These are phyloP conservation scores for Crocodylus rhombifer DNA, from an alignment of 2,797 vertebrate genomes.

Conservation along the genomic window DNA sequence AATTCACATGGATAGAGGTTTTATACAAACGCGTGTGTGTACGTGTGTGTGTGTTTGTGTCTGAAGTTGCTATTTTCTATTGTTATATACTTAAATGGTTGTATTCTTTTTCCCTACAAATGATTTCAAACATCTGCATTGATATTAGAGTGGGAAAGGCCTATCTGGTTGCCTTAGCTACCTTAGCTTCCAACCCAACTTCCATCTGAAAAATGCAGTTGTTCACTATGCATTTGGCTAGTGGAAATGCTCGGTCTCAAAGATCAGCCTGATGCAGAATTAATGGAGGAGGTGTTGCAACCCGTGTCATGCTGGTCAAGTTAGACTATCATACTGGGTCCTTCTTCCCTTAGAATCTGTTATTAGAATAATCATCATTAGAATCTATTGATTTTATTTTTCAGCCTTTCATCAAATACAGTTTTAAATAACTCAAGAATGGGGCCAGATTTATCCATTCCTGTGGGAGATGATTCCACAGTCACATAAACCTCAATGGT, in stretches of 20 bases:
- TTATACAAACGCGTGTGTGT: background rate
- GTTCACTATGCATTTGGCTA: background rate
- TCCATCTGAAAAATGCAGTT: too few relatives aligned
- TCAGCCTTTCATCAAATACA: background rate
- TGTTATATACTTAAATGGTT: slow-evolving; percentile 39
- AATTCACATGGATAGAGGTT: slow-evolving; percentile 69
- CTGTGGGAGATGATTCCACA: background rate
- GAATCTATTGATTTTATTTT: background rate
- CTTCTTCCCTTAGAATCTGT: background rate
- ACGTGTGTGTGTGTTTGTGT: background rate
- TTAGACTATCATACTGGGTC: background rate
- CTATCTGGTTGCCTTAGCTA: background rate
- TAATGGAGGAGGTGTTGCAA: background rate
- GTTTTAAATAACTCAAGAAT: background rate
- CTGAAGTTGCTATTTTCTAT: slow-evolving; percentile 50
- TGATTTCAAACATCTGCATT: background rate
- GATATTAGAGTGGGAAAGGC: slow-evolving; percentile 15
- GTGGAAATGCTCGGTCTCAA: background rate
- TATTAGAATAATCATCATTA: too few relatives aligned
- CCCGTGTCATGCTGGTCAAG: background rate
- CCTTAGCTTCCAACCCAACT: background rate
- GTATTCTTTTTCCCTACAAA: background rate
- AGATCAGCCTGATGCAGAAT: background rate
- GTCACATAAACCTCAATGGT: background rate
- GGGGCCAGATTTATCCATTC: background rate